Base-by-base conservation (phyloP, 2,888 invertebrate species). In the Drosophila cracens region DNA sequence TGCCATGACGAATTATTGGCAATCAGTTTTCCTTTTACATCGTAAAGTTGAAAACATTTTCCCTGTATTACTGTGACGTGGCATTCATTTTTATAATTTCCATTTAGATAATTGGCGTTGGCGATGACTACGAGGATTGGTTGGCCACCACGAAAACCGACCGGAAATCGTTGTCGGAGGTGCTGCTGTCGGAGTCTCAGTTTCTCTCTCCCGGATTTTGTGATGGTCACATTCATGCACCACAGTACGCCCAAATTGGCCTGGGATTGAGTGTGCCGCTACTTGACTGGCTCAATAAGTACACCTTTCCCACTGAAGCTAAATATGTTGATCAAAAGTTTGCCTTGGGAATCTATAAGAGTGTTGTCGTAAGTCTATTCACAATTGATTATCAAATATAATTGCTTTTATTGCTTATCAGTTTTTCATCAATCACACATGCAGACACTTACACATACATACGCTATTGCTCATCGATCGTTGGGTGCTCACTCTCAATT, bases 201-300 rank as follows among this genome's bases (percentile, higher is more conserved):
- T 96, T 98, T 89, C 91, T 98, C 18, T 96, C 98, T 92, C 98
- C 98, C 0, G 98, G 98, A 0, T 95, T 98, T 70, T 94, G 98
- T 4, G 98, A 98, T 92, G 96, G 97, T 29, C 98, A 98, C 91
- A 96, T 97, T 13, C 98, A 98, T 94, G 98, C 97, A 0, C 96
- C 97, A 0, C 98, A 98, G 93, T 96, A 96, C 83, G 97, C 97
- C 0, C 98, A 98, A 93, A 94, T 96, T 66, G 98, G 98, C 0
- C 93, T 97, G 16, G 98, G 97, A 0, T 94, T 97, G 78, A 97
- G 98, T 90, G 95, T 95, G 81, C 95, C 96, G 0, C 93, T 98
- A 46, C 92, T 98, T 11, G 96, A 97, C 56, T 98, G 98, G 98
- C 94, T 98, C 10, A 94, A 96, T 31, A 95, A 94, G 7, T 98